Base-by-base conservation (phyloP, 2,888 invertebrate species). In the Chymomyza procnemis region DNA sequence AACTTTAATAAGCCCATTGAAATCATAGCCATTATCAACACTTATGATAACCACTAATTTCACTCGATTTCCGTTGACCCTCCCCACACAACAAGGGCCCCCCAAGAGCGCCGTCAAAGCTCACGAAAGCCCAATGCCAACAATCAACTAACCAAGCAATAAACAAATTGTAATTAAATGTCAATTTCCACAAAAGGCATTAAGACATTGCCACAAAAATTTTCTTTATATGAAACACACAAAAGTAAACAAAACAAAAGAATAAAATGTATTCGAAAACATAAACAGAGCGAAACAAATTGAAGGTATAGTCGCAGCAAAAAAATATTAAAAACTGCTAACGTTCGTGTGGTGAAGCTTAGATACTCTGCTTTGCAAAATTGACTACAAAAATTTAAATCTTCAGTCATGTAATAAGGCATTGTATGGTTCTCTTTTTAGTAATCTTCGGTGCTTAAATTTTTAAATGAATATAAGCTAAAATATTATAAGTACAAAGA, bases 121-220 rank as follows among this genome's bases (percentile, higher is more conserved):
- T n/a, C 8, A 1, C 18, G 6, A 21, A 54, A 26, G 26, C 26
- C 26, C 4, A 26, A 4, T 26, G 2, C 26, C 4, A 26, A 19
- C 21, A 41, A 41, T 54, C 21, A 54, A 14, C 21, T 21, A 54
- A 14, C 21, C 30, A 64, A 54, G 59, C 67, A 50, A 54, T 22
- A 19, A 30, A 54, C 26, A 48, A 64, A 69, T 52, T 75, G 72
- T 74, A 73, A 79, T 81, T 83, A 83, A 83, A 83, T 85, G 83
- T 87, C 82, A 81, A 83, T 83, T 83, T 83, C 71, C 78, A 75
- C 30, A 65, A 66, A 66, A 34, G 26, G 41, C 76, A 75, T 77
- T 75, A 75, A 73, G 76, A 75, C 78, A 75, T 76, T 76, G 78
- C 54, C 54, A 54, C 54, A 19, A 54, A 19, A 54, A 54, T 19